These are phyloP conservation scores for Cheirogaleus medius DNA, from an alignment of 2,113 vertebrate genomes.

Conservation along the genomic window DNA sequence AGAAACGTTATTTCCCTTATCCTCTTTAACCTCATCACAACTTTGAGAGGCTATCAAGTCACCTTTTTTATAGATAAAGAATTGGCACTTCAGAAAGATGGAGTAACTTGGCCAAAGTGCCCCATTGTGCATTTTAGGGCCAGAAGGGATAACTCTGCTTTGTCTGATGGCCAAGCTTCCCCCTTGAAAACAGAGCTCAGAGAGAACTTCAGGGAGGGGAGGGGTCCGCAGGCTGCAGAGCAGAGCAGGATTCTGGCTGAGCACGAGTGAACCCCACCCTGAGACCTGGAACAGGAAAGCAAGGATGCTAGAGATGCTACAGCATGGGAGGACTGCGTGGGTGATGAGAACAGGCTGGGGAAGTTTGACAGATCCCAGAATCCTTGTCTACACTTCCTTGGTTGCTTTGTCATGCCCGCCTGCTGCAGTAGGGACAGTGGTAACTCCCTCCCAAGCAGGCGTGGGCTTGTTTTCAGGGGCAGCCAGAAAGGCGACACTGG, in stretches of 20 bases:
- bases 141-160: neutral
- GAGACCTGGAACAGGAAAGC: neutral
- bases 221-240: too few relatives aligned
- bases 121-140: neutral
- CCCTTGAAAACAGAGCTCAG: neutral
- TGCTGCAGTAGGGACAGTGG: neutral
- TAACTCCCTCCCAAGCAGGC: neutral
- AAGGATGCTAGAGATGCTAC: neutral
- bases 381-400: neutral
- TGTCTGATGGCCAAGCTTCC: neutral
- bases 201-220: neutral
- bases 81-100: neutral
- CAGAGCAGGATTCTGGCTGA: neutral
- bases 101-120: neutral
- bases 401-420: neutral
- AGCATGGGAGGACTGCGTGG: neutral
- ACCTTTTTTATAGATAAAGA: neutral
- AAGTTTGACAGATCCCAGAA: neutral
- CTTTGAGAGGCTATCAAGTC: neutral
- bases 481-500: neutral
- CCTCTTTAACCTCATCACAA: neutral
- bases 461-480: neutral
- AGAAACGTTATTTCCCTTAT: neutral
- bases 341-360: neutral
- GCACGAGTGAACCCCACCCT: neutral